Conservation (phyloP, 2,888 invertebrate species). For the Dolomedes plantarius region DNA sequence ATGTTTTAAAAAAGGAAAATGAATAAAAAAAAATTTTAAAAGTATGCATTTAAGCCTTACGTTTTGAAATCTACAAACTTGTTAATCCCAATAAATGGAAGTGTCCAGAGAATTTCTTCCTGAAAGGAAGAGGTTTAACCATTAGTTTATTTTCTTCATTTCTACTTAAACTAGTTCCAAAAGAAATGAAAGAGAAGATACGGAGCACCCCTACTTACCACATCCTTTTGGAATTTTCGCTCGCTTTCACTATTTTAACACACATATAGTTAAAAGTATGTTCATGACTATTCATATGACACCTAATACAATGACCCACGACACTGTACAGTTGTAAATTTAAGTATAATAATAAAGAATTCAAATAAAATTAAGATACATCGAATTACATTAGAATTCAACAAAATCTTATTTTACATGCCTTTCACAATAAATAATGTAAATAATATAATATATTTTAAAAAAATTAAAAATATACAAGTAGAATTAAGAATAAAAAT, state of each 20-base stretch:
- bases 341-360: too few species aligned
- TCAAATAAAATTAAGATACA: too few species aligned
- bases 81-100: constrained; percentile 70
- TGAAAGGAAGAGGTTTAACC: constrained; percentile 71
- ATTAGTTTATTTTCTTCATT: constrained; percentile 66
- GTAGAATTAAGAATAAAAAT: too few species aligned
- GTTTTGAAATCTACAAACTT: constrained; percentile 71
- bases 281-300: too few species aligned
- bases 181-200: constrained; percentile 70
- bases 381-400: too few species aligned
- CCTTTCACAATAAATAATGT: too few species aligned
- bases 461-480: too few species aligned
- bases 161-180: constrained; percentile 67
- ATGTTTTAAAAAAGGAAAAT: constrained; percentile 60
- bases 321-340: too few species aligned
- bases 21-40: constrained; percentile 64
- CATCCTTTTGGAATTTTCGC: constrained; percentile 11
- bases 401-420: too few species aligned
- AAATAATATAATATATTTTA: too few species aligned
- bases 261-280: too few species aligned
- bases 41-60: constrained; percentile 71
- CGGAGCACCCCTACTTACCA: constrained; percentile 68
- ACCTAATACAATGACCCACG: too few species aligned
- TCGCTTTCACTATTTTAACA: background rate
- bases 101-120: constrained; percentile 71